Evolutionary conservation across 2,797 vertebrate genomes (phyloP).

Genomic region (Mycteria americana): DNA sequence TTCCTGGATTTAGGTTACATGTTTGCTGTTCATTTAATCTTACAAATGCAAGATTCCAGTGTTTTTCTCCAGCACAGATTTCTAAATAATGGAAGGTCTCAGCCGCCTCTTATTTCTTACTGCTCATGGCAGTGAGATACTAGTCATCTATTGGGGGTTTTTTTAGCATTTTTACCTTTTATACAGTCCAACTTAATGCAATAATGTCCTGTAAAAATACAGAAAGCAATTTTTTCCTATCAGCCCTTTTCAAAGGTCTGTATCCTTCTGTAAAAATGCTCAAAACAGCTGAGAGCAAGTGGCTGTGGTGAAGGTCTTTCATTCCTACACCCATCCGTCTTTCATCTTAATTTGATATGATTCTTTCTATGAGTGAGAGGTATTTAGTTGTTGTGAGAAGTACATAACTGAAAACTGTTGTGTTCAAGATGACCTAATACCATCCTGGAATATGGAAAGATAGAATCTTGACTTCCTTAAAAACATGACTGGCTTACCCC

Average conservation of each 20-base stretch:
- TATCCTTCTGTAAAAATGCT: neutral
- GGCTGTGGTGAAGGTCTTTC: neutral
- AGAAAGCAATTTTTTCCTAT: neutral
- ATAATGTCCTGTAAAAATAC: neutral
- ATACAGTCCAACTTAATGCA: neutral
- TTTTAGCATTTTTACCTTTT: neutral
- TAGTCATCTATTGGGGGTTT: neutral
- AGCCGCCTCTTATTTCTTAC: neutral
- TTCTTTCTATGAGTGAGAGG: neutral
- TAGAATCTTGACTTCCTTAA: neutral
- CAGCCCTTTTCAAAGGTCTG: neutral
- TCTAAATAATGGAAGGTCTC: neutral
- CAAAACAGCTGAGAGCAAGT: neutral
- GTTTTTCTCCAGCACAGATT: neutral
- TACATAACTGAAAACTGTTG: neutral
- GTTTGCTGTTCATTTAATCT: neutral
- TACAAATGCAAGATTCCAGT: neutral
- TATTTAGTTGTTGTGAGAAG: neutral
- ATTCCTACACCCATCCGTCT: neutral
- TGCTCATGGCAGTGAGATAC: neutral
- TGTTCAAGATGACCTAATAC: neutral
- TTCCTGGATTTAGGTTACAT: neutral
- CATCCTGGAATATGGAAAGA: neutral
- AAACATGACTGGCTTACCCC: neutral
- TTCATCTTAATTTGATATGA: neutral